phyloP scores from a whole-genome alignment of 2,113 vertebrate genomes.

The Indri indri region DNA sequence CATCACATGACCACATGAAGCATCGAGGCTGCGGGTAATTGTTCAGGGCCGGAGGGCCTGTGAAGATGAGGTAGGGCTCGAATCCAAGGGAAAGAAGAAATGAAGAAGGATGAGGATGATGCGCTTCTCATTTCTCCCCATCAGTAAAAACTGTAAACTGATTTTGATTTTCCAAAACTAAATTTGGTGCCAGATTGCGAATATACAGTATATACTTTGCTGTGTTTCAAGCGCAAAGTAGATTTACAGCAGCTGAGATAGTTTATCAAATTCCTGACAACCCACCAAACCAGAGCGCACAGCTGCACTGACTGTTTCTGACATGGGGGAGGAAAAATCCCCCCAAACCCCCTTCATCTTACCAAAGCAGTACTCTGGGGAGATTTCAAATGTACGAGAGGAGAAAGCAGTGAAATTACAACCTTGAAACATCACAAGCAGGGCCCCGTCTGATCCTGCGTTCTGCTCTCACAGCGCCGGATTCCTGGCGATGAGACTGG shows the following conservation, averaged over 20 bases:
- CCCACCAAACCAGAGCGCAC: not conserved
- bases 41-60: not conserved
- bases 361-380: not conserved
- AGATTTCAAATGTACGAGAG: slow-evolving; percentile 16
- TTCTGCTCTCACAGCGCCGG: not conserved
- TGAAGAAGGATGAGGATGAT: not conserved
- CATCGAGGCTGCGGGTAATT: not conserved
- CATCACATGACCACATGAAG: not conserved
- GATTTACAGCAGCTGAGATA: slow-evolving; percentile 52
- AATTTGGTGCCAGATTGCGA: not conserved
- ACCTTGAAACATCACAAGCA: not conserved
- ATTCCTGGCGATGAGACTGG: not conserved
- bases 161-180: slow-evolving; percentile 60
- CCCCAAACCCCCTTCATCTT: not conserved
- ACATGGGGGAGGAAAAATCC: not conserved
- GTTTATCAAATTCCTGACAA: slow-evolving; percentile 56
- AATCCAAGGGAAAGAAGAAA: not conserved
- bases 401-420: not conserved
- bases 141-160: slow-evolving; percentile 12
- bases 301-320: not conserved
- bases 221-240: slow-evolving; percentile 30
- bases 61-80: not conserved
- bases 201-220: not conserved
- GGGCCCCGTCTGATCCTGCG: not conserved
- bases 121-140: not conserved